Evolutionary conservation across 2,888 invertebrate genomes (phyloP).

Genomic region (Choreutis nemorana): DNA sequence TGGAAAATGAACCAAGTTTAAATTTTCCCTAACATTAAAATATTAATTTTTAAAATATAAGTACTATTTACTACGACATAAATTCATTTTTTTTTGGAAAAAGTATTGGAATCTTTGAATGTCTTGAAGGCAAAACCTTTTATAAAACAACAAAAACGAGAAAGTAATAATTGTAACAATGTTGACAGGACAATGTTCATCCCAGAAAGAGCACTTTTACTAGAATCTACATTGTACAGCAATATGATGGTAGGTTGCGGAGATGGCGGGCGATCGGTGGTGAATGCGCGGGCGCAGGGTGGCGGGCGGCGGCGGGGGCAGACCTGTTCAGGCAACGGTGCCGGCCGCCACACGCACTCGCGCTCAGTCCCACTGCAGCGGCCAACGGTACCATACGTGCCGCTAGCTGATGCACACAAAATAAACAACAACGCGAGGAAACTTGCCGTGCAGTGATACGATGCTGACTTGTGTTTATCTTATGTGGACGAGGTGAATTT

Average conservation of each 20-base stretch:
- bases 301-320: constrained; percentile 50
- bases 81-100: too few relatives aligned
- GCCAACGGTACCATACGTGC: constrained; percentile 63
- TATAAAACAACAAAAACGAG: background rate
- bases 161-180: background rate
- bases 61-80: too few relatives aligned
- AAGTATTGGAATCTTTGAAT: too few relatives aligned
- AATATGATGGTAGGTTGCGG: constrained; percentile 10
- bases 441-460: constrained; percentile 56
- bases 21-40: too few relatives aligned
- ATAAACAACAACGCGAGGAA: constrained; percentile 54
- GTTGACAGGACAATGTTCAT: background rate
- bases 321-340: constrained; percentile 63
- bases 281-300: constrained; percentile 31
- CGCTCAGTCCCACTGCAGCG: constrained; percentile 59
- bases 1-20: too few relatives aligned
- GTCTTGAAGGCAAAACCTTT: too few relatives aligned
- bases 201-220: constrained; percentile 52
- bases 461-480: constrained; percentile 45
- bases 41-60: too few relatives aligned
- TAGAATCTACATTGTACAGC: constrained; percentile 35
- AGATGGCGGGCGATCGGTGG: constrained; percentile 17
- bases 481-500: constrained; percentile 29
- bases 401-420: constrained; percentile 50
- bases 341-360: constrained; percentile 52